These are phyloP conservation scores for Agrochola litura DNA, from an alignment of 2,888 invertebrate species.

Conservation along the genomic window DNA sequence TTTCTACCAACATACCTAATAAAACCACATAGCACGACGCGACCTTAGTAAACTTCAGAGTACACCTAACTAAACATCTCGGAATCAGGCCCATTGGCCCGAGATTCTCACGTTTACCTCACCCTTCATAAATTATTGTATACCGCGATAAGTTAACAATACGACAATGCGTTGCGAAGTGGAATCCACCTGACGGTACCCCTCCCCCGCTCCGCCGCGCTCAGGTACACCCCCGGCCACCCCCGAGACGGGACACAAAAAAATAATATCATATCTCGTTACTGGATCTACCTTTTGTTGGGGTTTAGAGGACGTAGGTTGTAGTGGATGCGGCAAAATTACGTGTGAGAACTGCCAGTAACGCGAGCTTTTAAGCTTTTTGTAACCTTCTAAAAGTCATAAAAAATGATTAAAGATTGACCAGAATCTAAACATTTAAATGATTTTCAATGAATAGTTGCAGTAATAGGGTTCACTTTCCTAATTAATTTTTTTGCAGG, in stretches of 20 bases:
- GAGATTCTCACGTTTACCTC: constrained; percentile 63
- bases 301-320: constrained; percentile 54
- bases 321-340: constrained; percentile 73
- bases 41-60: constrained; percentile 34
- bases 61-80: constrained; percentile 64
- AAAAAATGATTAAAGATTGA: background rate
- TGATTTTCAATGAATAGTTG: background rate
- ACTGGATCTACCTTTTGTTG: constrained; percentile 84
- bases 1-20: constrained; percentile 27
- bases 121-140: constrained; percentile 67
- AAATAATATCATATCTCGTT: constrained; percentile 87
- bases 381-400: background rate
- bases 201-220: constrained; percentile 48
- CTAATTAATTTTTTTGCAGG: background rate
- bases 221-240: constrained; percentile 57
- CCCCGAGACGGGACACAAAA: constrained; percentile 69
- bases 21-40: constrained; percentile 44
- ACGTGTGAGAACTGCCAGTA: background rate
- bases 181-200: constrained; percentile 81
- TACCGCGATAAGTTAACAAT: constrained; percentile 68
- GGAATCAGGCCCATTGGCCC: constrained; percentile 21
- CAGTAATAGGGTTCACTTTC: background rate
- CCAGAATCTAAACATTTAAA: background rate
- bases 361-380: background rate
- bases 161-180: constrained; percentile 73